These are phyloP conservation scores for Pluvialis apricaria DNA, from an alignment of 2,113 vertebrate species.

Conservation along the genomic window DNA sequence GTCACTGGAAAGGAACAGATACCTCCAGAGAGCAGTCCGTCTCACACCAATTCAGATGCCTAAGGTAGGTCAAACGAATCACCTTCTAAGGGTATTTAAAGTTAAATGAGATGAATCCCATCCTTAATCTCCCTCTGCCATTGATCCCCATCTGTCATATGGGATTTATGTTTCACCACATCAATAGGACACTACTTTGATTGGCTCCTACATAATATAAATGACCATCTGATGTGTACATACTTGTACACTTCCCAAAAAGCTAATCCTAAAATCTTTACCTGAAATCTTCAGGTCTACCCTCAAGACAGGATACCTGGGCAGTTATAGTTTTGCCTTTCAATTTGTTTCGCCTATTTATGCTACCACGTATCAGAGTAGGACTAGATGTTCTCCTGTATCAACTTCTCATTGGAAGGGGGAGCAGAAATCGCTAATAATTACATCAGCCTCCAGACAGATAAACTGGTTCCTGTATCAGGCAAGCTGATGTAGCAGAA, in stretches of 20 bases:
- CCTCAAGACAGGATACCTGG: neutral
- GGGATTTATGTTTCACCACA: neutral
- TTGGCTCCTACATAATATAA: neutral
- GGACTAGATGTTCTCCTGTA: neutral
- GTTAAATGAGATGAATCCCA: slow-evolving; percentile 30
- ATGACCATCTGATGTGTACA: neutral
- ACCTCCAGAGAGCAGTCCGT: neutral
- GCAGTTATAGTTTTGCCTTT: neutral
- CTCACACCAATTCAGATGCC: neutral
- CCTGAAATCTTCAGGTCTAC: neutral
- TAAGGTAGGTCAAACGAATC: slow-evolving; percentile 39
- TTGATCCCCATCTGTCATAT: slow-evolving; percentile 11
- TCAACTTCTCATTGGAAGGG: neutral
- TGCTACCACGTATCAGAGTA: rapidly evolving
- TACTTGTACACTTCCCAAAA: neutral
- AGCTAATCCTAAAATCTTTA: neutral
- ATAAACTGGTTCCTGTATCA: neutral
- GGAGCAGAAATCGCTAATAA: neutral
- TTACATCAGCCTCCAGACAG: neutral
- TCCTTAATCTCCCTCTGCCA: slow-evolving; percentile 29
- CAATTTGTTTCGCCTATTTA: neutral
- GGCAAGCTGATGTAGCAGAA: neutral
- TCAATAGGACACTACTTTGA: neutral
- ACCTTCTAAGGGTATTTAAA: slow-evolving; percentile 53
- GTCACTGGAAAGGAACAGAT: neutral